These are phyloP conservation scores for Ceyx margarethae DNA, from an alignment of 2,113 vertebrate species.

Conservation along the genomic window DNA sequence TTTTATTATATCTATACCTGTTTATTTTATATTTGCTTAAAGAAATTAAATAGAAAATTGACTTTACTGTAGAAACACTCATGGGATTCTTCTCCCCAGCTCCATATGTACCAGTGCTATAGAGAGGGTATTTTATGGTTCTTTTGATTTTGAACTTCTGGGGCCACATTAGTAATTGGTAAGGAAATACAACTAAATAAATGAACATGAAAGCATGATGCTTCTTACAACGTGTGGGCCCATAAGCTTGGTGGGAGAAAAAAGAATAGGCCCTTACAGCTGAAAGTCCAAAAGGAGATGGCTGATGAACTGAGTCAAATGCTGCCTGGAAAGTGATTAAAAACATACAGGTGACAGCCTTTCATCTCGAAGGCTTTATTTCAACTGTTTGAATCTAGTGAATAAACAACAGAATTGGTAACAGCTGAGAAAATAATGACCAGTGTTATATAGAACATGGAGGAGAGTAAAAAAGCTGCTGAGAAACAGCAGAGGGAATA, in stretches of 20 bases:
- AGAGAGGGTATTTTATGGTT: background rate
- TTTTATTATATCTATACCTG: background rate
- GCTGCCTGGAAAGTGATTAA: background rate
- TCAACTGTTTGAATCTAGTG: background rate
- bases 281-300: background rate
- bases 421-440: background rate
- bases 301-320: background rate
- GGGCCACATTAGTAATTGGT: background rate
- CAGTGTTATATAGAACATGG: background rate
- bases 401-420: background rate
- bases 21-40: background rate
- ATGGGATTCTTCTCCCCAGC: background rate
- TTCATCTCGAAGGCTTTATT: background rate
- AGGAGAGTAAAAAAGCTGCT: background rate
- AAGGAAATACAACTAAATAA: background rate
- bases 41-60: background rate
- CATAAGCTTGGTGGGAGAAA: background rate
- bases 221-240: background rate
- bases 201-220: background rate
- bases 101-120: background rate
- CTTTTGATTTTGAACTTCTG: background rate
- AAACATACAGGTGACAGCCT: background rate
- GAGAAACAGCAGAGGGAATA: background rate
- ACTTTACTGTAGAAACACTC: background rate
- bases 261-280: background rate